These are phyloP conservation scores for Drymonia ruficornis DNA, from an alignment of 2,888 invertebrate genomes.

Conservation along the genomic window DNA sequence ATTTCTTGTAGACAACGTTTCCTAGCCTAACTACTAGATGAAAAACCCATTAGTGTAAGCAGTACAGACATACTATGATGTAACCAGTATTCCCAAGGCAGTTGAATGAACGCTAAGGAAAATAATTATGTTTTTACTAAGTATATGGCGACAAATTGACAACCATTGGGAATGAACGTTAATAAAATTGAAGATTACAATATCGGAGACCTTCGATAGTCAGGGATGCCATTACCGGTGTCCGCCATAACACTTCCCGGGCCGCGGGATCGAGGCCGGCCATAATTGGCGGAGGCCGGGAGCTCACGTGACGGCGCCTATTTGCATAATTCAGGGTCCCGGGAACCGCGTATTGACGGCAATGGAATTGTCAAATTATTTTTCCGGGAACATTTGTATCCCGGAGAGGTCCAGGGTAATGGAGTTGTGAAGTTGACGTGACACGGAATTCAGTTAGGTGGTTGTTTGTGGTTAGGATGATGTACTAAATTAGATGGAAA, in stretches of 20 bases:
- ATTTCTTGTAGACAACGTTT: too few species aligned
- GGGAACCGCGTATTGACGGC: slow-evolving; percentile 19
- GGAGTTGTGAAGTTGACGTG: slow-evolving; percentile 21
- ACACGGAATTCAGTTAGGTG: slow-evolving; percentile 1
- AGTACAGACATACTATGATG: too few species aligned
- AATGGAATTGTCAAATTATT: slow-evolving; percentile 31
- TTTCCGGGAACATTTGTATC: slow-evolving; percentile 1
- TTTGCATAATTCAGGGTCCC: slow-evolving; percentile 39
- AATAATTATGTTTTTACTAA: too few species aligned
- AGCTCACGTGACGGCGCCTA: slow-evolving; percentile 18
- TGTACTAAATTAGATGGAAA: too few species aligned
- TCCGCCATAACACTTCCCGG: slow-evolving; percentile 12
- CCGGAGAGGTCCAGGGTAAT: slow-evolving; percentile 12
- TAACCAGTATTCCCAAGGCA: too few species aligned
- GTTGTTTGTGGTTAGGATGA: too few species aligned
- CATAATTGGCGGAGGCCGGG: slow-evolving; percentile 24
- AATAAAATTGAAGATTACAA: background rate
- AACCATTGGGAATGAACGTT: background rate
- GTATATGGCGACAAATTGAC: background rate
- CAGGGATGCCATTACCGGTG: background rate
- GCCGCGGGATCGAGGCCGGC: slow-evolving; percentile 7
- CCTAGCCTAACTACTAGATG: too few species aligned
- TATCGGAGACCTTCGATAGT: background rate
- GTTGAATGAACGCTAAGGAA: too few species aligned
- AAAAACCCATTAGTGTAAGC: too few species aligned